phyloP scores from a whole-genome alignment of 1,140 invertebrate species.

The Magallana gigas region DNA sequence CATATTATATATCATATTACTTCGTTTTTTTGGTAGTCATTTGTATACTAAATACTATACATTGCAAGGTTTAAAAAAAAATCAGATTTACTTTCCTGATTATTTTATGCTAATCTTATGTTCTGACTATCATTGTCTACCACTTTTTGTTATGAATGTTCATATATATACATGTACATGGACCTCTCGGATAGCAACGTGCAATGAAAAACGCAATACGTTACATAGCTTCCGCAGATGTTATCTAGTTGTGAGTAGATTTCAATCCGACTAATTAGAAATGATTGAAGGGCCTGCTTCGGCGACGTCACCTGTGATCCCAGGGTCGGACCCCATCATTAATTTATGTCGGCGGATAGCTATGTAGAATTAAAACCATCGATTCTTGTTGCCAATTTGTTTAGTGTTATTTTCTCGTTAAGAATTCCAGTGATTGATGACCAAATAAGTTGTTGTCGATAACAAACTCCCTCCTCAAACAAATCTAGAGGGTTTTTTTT shows the following conservation, averaged over 20 bases:
- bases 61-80: too few species aligned
- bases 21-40: too few species aligned
- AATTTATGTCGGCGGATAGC: slow-evolving; percentile 12
- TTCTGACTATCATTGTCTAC: too few species aligned
- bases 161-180: too few species aligned
- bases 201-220: too few species aligned
- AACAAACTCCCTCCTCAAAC: not conserved
- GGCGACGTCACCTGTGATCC: not conserved
- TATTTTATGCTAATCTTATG: too few species aligned
- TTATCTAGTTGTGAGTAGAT: not conserved
- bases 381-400: slow-evolving; percentile 17
- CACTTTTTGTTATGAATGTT: too few species aligned
- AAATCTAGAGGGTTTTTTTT: not conserved
- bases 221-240: not conserved
- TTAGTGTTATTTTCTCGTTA: slow-evolving; percentile 14
- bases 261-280: not conserved
- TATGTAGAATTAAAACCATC: slow-evolving; percentile 2
- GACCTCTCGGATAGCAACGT: too few species aligned
- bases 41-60: too few species aligned
- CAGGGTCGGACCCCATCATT: not conserved
- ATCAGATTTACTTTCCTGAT: too few species aligned
- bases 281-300: not conserved
- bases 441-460: slow-evolving; percentile 2
- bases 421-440: not conserved
- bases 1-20: too few species aligned